Evolutionary conservation across 2,888 invertebrate genomes (phyloP).

Genomic region (Dryobota labecula): DNA sequence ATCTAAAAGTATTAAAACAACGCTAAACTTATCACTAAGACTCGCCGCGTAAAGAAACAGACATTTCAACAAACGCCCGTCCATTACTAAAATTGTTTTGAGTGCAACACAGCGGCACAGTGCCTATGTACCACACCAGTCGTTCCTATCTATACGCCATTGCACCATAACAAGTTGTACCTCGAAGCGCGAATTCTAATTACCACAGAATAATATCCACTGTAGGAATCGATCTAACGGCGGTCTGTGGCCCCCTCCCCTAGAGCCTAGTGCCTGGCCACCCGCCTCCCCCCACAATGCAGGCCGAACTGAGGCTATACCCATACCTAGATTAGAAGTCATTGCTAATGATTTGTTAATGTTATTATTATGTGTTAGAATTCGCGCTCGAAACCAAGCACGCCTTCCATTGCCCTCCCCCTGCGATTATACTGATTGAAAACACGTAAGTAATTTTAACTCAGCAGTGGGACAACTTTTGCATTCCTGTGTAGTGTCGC

Average conservation of each 20-base stretch:
- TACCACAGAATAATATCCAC: constrained; percentile 87
- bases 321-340: constrained; percentile 69
- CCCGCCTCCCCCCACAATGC: constrained; percentile 63
- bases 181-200: constrained; percentile 85
- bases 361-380: constrained; percentile 59
- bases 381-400: constrained; percentile 33
- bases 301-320: constrained; percentile 62
- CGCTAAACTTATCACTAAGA: background rate
- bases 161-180: constrained; percentile 67
- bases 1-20: background rate
- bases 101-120: constrained; percentile 26
- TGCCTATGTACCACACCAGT: constrained; percentile 9
- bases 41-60: constrained; percentile 6
- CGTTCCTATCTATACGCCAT: constrained; percentile 40
- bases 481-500: constrained; percentile 10
- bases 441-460: constrained; percentile 24
- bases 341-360: constrained; percentile 71
- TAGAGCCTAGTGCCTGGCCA: constrained; percentile 66
- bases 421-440: constrained; percentile 23
- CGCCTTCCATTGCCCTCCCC: background rate
- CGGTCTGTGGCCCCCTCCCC: constrained; percentile 68
- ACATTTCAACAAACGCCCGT: constrained; percentile 7
- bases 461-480: constrained; percentile 6
- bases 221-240: constrained; percentile 88
- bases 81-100: constrained; percentile 30